These are phyloP conservation scores for Agriotes lineatus DNA, from an alignment of 2,888 invertebrate genomes.

Conservation along the genomic window DNA sequence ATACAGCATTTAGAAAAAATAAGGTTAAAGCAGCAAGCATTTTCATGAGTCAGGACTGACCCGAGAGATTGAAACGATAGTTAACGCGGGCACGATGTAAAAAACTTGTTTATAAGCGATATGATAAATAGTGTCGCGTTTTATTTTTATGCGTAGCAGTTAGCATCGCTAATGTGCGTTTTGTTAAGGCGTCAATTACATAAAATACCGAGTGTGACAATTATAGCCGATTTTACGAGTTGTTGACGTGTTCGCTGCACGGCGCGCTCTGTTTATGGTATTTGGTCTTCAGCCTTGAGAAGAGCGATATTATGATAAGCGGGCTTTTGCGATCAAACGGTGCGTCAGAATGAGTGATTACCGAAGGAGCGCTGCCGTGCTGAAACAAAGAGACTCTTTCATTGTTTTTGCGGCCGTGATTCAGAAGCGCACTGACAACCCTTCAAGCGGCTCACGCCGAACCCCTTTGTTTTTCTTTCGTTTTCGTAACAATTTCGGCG, in stretches of 20 bases:
- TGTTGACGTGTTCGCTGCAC: conserved; percentile 2
- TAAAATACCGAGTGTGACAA: background rate
- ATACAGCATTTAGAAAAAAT: too few species aligned
- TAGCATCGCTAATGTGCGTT: too few species aligned
- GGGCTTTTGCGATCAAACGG: conserved; percentile 42
- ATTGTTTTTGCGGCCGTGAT: conserved; percentile 65
- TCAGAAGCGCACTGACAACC: conserved; percentile 65
- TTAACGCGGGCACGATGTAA: too few species aligned
- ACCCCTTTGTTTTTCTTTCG: conserved; percentile 66
- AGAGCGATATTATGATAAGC: conserved; percentile 30
- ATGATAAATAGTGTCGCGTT: too few species aligned
- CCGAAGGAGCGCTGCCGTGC: conserved; percentile 53
- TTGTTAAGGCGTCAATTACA: background rate
- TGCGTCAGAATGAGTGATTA: conserved; percentile 63
- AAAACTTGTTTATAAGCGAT: too few species aligned
- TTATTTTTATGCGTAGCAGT: too few species aligned
- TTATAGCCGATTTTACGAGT: conserved; percentile 4
- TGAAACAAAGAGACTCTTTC: conserved; percentile 66
- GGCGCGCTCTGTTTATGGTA: conserved; percentile 6
- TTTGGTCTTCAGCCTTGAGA: conserved; percentile 17
- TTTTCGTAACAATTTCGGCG: conserved; percentile 64
- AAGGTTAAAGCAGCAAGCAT: too few species aligned
- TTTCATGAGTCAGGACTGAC: too few species aligned
- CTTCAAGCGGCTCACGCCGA: conserved; percentile 62
- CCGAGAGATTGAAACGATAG: too few species aligned